Conservation (phyloP, 2,113 vertebrate species). For the Sinocyclocheilus anshuiensis region DNA sequence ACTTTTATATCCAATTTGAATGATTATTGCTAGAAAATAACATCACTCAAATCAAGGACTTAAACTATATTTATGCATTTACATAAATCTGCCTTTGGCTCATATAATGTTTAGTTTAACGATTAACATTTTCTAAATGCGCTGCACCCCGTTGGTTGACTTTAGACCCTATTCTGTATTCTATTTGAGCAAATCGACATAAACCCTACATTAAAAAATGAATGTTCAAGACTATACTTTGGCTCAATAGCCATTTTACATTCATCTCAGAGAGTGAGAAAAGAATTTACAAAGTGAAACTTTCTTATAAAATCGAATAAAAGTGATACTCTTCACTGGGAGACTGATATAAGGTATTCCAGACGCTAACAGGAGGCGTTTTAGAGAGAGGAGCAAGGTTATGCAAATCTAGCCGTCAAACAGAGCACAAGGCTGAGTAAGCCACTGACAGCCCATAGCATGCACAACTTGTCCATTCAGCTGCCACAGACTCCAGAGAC, state of each 20-base stretch:
- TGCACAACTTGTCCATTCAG: conserved; percentile 79
- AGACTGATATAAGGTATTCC: conserved; percentile 61
- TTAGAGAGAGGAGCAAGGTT: conserved; percentile 74
- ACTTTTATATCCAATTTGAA: too few relatives aligned
- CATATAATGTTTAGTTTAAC: neutral
- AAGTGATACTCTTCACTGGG: conserved; percentile 43
- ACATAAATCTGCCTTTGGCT: neutral
- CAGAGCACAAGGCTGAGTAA: conserved; percentile 80
- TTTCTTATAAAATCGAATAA: neutral
- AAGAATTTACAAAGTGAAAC: conserved; percentile 18
- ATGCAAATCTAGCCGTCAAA: conserved; percentile 81
- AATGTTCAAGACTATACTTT: neutral
- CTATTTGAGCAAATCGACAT: too few relatives aligned
- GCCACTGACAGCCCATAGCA: conserved; percentile 81
- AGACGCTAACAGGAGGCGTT: conserved; percentile 62
- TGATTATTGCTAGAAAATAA: neutral
- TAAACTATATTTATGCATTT: neutral
- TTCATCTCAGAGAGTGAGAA: neutral
- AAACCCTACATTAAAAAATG: neutral
- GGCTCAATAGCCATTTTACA: neutral
- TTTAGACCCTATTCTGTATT: neutral
- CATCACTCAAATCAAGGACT: neutral
- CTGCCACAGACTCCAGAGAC: conserved; percentile 65
- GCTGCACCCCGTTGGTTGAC: neutral
- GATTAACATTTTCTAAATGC: neutral